Evolutionary conservation across 2,113 vertebrate species (phyloP), one percentile per base, ranked within the genome.

Genomic region (Antigone vipio): DNA sequence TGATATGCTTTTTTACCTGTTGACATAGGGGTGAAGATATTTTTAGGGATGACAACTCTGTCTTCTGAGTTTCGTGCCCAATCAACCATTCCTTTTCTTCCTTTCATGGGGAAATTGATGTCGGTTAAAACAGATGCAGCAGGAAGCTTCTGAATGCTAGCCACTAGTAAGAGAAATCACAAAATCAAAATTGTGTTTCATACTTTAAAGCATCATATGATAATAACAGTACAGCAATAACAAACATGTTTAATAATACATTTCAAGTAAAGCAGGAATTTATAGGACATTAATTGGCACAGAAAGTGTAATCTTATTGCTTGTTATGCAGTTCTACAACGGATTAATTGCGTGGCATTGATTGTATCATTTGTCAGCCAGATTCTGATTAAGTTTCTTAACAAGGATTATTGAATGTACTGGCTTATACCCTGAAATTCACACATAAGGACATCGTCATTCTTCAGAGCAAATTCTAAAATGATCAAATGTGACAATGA

Each of bases 41-140:
- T 99, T 98, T 99, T 99, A 72, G 99, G 99, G 97, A 99, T 99
- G 77, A 99, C 99, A 75, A 99, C 99, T 86, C 99, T 99, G 91
- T 99, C 99, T 98, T 99, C 99, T 23, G 99, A 99, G 96, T 99
- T 99, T 81, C 99, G 98, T 96, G 99, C 99, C 99, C 99, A 99
- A 92, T 99, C 99, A 69, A 99, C 99, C 99, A 99, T 99, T 90
- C 99, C 99, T 97, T 99, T 99, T 92, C 99, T 98, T 95, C 99
- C 99, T 98, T 99, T 99, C 99, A 99, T 99, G 32, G 99, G 99
- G 96, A 99, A 99, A 98, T 99, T 99, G 98, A 99, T 99, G 98
- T 99, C 99, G 9, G 99, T 99, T 98, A 99, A 98, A 96, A 99
- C 99, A 38, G 99, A 99, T 69, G 99, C 98, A 38, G 99, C 99